These are phyloP conservation scores for Chloropsis cyanopogon DNA, from an alignment of 2,113 vertebrate genomes.

Conservation along the genomic window DNA sequence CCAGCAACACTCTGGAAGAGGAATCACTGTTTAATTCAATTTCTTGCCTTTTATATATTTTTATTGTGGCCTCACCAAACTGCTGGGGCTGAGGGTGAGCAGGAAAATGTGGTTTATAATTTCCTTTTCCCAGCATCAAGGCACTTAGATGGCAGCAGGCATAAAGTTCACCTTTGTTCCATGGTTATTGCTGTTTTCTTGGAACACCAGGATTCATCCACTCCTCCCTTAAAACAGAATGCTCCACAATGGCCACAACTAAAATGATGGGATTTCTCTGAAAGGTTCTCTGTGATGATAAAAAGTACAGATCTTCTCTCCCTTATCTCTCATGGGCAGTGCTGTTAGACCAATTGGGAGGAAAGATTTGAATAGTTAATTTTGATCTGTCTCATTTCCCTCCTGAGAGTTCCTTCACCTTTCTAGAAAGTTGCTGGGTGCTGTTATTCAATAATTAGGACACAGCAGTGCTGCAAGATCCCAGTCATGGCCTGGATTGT, in stretches of 20 bases:
- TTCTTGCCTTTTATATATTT: neutral
- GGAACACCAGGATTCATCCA: neutral
- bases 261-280: neutral
- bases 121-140: neutral
- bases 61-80: neutral
- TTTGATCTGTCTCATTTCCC: neutral
- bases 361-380: neutral
- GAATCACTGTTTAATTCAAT: slow-evolving; percentile 5
- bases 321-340: neutral
- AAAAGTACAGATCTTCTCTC: neutral
- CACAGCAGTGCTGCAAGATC: neutral
- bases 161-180: slow-evolving; percentile 29
- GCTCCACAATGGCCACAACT: neutral
- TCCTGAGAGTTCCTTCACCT: neutral
- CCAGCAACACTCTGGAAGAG: neutral
- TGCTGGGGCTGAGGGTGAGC: neutral
- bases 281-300: neutral
- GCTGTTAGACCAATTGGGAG: neutral
- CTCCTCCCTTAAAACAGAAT: neutral
- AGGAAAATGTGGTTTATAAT: neutral
- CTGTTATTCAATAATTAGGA: neutral
- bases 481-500: neutral
- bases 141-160: neutral
- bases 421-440: neutral
- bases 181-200: neutral